These are phyloP conservation scores for Sorex araneus DNA, from an alignment of 2,113 vertebrate genomes.

Conservation along the genomic window DNA sequence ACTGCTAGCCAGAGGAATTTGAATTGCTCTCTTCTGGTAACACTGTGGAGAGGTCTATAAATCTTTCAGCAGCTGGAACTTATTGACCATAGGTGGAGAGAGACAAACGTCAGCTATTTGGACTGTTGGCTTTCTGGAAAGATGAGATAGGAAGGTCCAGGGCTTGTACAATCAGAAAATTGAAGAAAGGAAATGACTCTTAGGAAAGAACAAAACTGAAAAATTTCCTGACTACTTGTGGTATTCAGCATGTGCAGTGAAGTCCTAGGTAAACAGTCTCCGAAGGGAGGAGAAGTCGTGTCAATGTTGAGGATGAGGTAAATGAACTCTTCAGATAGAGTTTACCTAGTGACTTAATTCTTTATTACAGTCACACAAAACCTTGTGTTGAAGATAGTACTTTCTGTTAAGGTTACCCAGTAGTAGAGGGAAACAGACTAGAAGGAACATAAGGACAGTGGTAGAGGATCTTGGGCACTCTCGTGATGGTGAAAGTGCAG, in stretches of 20 bases:
- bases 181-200: slow-evolving; percentile 39
- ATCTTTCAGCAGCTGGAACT: slow-evolving; percentile 50
- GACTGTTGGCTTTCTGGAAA: slow-evolving; percentile 58
- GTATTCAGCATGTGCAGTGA: not conserved
- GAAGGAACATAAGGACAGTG: too few relatives aligned
- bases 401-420: not conserved
- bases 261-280: not conserved
- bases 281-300: too few relatives aligned
- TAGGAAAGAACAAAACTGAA: not conserved
- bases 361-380: slow-evolving; percentile 2
- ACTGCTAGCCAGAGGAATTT: slow-evolving; percentile 17
- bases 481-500: too few relatives aligned
- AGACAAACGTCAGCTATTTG: slow-evolving; percentile 39
- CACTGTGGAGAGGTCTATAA: slow-evolving; percentile 10
- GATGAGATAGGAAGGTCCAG: slow-evolving; percentile 12
- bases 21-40: slow-evolving; percentile 34
- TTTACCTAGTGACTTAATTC: slow-evolving; percentile 38
- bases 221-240: not conserved
- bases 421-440: not conserved
- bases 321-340: slow-evolving; percentile 24
- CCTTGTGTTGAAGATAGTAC: not conserved
- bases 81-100: slow-evolving; percentile 34
- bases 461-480: too few relatives aligned
- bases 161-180: not conserved
- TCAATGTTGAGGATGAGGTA: slow-evolving; percentile 11